These are phyloP conservation scores for Meganola albula DNA, from an alignment of 2,888 invertebrate genomes.

Conservation along the genomic window DNA sequence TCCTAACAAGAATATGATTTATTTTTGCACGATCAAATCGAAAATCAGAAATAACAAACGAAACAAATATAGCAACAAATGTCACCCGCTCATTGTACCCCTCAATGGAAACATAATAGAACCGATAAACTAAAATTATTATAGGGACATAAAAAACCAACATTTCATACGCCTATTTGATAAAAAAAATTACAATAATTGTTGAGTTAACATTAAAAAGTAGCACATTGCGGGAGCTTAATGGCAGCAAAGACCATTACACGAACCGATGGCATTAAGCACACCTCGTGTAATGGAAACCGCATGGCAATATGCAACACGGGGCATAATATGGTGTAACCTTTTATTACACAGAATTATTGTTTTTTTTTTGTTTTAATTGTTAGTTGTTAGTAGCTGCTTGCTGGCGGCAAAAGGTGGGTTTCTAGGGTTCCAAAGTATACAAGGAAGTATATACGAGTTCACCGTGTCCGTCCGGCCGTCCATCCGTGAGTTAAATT, in stretches of 20 bases:
- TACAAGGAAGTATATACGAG: too few species aligned
- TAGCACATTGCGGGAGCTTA: slow-evolving; percentile 53
- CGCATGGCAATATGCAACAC: slow-evolving; percentile 55
- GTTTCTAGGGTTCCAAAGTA: too few species aligned
- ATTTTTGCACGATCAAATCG: slow-evolving; percentile 15
- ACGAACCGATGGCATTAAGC: slow-evolving; percentile 54
- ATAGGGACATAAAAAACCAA: slow-evolving; percentile 46
- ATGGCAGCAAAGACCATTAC: slow-evolving; percentile 64
- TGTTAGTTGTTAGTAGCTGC: slow-evolving; percentile 13
- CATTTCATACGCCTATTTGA: slow-evolving; percentile 51
- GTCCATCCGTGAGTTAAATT: too few species aligned
- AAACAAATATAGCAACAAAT: slow-evolving; percentile 34
- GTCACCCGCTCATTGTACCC: slow-evolving; percentile 31
- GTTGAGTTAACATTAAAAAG: slow-evolving; percentile 64
- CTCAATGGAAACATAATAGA: slow-evolving; percentile 54
- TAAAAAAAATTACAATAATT: slow-evolving; percentile 63
- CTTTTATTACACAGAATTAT: slow-evolving; percentile 35
- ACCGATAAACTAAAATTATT: slow-evolving; percentile 58
- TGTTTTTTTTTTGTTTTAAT: slow-evolving; percentile 28
- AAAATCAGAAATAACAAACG: slow-evolving; percentile 17
- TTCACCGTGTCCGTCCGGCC: too few species aligned
- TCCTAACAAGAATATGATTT: slow-evolving; percentile 18
- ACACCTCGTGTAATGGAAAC: slow-evolving; percentile 65
- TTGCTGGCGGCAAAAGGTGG: slow-evolving; percentile 4
- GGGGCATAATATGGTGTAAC: slow-evolving; percentile 30